Evolutionary conservation across 2,888 invertebrate species (phyloP).

Genomic region (Acanthopleura granulata): DNA sequence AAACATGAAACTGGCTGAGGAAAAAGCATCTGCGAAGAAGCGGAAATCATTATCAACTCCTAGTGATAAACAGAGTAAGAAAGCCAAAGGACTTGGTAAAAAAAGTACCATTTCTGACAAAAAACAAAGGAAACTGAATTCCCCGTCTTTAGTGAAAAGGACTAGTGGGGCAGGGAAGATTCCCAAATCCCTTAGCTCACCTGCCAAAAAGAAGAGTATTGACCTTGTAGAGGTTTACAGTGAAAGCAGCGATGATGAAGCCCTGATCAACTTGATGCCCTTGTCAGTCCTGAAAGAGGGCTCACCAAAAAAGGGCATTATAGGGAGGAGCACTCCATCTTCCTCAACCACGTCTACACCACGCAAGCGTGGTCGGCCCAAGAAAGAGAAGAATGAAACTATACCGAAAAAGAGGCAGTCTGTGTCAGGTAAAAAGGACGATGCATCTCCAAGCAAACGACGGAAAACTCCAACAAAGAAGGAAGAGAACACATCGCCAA

Average conservation of each 20-base stretch:
- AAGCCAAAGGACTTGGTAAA: conserved; percentile 15
- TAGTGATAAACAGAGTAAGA: conserved; percentile 25
- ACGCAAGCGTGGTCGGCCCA: not conserved
- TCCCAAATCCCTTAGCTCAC: not conserved
- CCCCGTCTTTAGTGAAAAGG: conserved; percentile 17
- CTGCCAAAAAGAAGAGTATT: conserved; percentile 4
- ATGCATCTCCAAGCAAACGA: conserved; percentile 18
- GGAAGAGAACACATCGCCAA: conserved; percentile 33
- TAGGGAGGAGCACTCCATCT: not conserved
- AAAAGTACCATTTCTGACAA: conserved; percentile 27
- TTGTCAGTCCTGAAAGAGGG: conserved; percentile 11
- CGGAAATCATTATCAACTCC: conserved; percentile 29
- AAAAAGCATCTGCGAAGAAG: conserved; percentile 38
- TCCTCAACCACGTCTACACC: not conserved
- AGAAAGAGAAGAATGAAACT: not conserved
- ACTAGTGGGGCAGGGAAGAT: not conserved
- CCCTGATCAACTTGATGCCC: not conserved
- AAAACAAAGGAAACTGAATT: conserved; percentile 28
- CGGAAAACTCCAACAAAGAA: conserved; percentile 31
- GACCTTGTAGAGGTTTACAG: not conserved
- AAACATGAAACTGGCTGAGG: conserved; percentile 43
- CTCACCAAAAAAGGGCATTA: not conserved
- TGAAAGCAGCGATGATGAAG: conserved; percentile 14
- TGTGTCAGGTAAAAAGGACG: conserved; percentile 19
- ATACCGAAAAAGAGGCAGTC: conserved; percentile 24